Percentiles rank a stretch among this genome's conserved stretches.
Conservation (phyloP, 2,113 vertebrate species). For the Crotalus tigris region DNA sequence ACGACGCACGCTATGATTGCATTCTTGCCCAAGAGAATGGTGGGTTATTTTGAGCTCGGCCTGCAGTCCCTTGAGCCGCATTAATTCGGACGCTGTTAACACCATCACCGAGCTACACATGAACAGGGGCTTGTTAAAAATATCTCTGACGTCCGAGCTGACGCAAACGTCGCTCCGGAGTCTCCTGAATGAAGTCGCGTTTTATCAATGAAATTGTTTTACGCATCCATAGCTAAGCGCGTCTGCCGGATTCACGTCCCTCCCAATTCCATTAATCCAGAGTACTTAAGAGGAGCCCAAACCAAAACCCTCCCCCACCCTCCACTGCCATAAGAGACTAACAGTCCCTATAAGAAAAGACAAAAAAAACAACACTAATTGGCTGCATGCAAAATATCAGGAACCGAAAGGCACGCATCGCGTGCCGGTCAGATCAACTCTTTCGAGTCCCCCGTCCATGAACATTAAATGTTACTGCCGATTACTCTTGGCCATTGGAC, state of each 20-base stretch:
- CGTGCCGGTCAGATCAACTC: too few species aligned
- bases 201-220: slow-evolving; percentile 95
- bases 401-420: background rate
- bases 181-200: slow-evolving; percentile 97
- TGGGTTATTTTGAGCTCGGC: slow-evolving; percentile 6
- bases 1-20: background rate
- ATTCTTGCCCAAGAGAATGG: background rate
- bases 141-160: slow-evolving; percentile 93
- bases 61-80: slow-evolving; percentile 43
- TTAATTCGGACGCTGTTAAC: slow-evolving; percentile 44
- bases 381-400: background rate
- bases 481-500: background rate
- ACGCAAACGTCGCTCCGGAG: slow-evolving; percentile 95
- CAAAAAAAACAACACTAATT: background rate
- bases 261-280: background rate
- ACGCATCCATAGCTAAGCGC: slow-evolving; percentile 74
- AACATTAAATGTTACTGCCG: background rate
- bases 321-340: background rate
- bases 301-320: background rate
- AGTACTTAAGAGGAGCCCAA: background rate
- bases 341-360: background rate
- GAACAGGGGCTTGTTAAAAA: slow-evolving; percentile 87
- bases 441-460: background rate
- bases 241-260: slow-evolving; percentile 14
- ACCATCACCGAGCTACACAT: slow-evolving; percentile 65